Conservation (phyloP, 2,888 invertebrate genomes). For the Meiosimyza decipiens region DNA sequence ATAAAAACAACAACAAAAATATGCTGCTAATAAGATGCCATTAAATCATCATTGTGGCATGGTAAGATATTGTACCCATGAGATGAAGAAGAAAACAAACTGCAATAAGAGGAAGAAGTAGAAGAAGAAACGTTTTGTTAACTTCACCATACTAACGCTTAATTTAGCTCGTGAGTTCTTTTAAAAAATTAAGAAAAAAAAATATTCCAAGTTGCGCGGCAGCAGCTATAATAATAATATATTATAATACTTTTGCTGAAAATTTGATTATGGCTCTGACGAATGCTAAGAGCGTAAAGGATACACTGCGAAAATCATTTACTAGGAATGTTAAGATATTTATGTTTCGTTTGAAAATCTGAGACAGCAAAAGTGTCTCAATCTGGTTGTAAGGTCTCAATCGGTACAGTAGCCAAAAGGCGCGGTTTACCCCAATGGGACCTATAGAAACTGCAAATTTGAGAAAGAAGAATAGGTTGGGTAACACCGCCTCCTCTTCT, state of each 20-base stretch:
- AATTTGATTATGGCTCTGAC: constrained; percentile 59
- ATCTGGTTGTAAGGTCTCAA: no score
- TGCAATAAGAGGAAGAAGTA: background rate
- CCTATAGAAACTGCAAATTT: no score
- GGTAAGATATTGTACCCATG: no score
- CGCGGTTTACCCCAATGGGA: no score
- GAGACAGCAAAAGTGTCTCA: no score
- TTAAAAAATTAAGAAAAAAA: constrained; percentile 10
- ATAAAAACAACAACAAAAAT: constrained; percentile 20
- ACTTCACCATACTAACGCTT: no score
- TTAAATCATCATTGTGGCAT: constrained; percentile 27
- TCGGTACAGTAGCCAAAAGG: no score
- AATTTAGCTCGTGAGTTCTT: constrained; percentile 32
- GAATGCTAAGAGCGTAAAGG: constrained; percentile 32
- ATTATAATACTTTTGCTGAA: constrained; percentile 65
- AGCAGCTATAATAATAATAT: constrained; percentile 59
- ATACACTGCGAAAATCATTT: no score
- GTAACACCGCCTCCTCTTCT: no score
- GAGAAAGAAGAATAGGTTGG: no score
- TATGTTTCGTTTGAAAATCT: no score
- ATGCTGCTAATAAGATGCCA: constrained; percentile 31
- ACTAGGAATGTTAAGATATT: no score
- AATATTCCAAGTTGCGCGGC: constrained; percentile 4
- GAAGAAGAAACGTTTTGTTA: background rate
- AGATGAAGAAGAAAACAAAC: background rate